A percentile compares a stretch with the other conserved stretches of the same genome.
These are phyloP conservation scores for Porites cylindrica DNA, from an alignment of 92 coral and sea anemone species.

Conservation along the genomic window DNA sequence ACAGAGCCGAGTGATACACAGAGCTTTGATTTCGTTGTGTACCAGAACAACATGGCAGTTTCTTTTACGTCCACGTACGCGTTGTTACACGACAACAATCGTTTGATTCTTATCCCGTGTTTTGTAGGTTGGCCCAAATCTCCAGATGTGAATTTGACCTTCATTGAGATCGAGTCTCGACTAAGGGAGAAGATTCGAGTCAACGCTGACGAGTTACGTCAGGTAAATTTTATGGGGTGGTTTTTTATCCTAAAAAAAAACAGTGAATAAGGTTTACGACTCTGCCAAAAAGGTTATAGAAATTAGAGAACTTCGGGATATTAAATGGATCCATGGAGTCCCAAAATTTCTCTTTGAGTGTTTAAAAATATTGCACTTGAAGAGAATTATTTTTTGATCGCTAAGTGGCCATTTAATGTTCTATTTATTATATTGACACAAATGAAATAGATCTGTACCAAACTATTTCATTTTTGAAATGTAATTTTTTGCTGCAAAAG, in stretches of 20 bases:
- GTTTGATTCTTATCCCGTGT: slow-evolving; percentile 15
- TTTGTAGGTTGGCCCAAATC: slow-evolving; percentile 66
- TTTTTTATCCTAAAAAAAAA: background rate
- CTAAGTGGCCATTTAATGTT: too few relatives aligned
- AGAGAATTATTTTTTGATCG: too few relatives aligned
- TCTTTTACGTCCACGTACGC: background rate
- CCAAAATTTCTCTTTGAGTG: too few relatives aligned
- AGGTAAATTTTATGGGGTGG: slow-evolving; percentile 46
- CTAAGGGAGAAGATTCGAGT: slow-evolving; percentile 86
- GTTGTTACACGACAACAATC: slow-evolving; percentile 5
- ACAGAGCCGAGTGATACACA: background rate
- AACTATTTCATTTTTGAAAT: too few relatives aligned
- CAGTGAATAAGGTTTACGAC: background rate
- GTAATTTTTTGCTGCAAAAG: too few relatives aligned
- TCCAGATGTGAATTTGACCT: slow-evolving; percentile 78
- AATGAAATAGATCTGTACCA: too few relatives aligned
- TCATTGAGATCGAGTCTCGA: slow-evolving; percentile 84
- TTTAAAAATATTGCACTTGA: too few relatives aligned
- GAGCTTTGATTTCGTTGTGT: background rate
- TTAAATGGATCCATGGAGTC: too few relatives aligned
- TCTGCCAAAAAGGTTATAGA: too few relatives aligned
- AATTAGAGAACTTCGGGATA: too few relatives aligned
- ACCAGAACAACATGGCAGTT: background rate
- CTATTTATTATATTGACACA: too few relatives aligned
- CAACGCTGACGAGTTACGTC: slow-evolving; percentile 83